These are phyloP conservation scores for Pocillopora verrucosa DNA, from an alignment of 64 coral and sea anemone species.

Conservation along the genomic window DNA sequence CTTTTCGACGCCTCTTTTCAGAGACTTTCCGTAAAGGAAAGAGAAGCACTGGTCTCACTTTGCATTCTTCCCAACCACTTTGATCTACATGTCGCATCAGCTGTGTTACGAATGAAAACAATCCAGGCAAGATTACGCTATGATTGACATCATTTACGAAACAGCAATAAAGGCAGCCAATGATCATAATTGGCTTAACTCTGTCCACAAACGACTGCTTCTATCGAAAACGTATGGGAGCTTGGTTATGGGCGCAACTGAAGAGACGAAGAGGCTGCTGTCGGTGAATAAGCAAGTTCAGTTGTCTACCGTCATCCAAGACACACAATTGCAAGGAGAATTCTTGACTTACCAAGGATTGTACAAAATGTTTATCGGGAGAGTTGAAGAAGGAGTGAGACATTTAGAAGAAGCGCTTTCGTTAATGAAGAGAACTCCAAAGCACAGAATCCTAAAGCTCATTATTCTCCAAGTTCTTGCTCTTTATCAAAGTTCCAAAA, in stretches of 20 bases:
- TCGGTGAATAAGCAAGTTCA: neutral
- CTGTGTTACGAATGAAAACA: neutral
- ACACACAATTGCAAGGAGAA: neutral
- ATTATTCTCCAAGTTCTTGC: conserved; percentile 1
- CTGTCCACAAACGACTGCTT: neutral
- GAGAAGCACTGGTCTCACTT: conserved; percentile 23
- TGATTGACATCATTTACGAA: neutral
- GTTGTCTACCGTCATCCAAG: neutral
- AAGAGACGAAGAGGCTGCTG: neutral
- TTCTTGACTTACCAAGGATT: neutral
- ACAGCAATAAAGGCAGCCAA: conserved; percentile 20
- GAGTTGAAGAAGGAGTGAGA: neutral
- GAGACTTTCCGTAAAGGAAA: conserved; percentile 2
- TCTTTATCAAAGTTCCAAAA: neutral
- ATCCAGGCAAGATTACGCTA: too few species aligned
- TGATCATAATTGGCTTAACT: neutral
- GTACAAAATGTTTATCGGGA: neutral
- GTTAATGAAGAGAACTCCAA: neutral
- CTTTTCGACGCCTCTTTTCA: conserved; percentile 9
- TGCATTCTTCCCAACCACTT: conserved; percentile 10
- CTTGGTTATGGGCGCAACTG: neutral
- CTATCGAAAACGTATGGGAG: neutral
- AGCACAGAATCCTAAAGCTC: neutral
- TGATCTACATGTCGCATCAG: conserved; percentile 8
- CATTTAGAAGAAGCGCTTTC: neutral